Evolutionary conservation across 2,888 invertebrate species (phyloP), one percentile per base, ranked within the genome.

Genomic region (Sepioteuthis lessoniana): DNA sequence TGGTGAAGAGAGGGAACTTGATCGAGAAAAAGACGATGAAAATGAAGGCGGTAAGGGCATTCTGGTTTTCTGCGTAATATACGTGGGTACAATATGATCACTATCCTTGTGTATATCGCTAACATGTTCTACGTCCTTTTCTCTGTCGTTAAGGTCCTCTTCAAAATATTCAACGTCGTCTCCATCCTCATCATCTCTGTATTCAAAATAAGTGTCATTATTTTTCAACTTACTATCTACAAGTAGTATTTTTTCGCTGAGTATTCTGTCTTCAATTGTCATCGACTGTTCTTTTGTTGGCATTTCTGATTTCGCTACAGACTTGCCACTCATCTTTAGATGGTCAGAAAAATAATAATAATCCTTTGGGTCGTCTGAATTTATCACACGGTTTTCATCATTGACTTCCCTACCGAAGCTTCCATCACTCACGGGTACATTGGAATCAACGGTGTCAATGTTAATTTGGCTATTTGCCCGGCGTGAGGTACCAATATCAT

Each of bases 141-240:
- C 91, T 31, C 31, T 8, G 4, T 90, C 7, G 31, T 28, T n/a
- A 90, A 7, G 7, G 46, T 28, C 28, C 28, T 38, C 42, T 10
- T n/a, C 46, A 25, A 42, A n/a, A 92, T 92, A 42, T 31, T 92
- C 42, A 92, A 16, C 47, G 28, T 31, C 92, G 5, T 92, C 31
- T 19, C 47, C 42, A 92, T 42, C 28, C n/a, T 42, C 92, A 92
- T 31, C 92, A 92, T 92, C 42, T n/a, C 35, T 47, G 47, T 92
- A 42, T 47, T 92, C 92, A 92, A 42, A 47, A 92, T 76, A 76
- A n/a, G n/a, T 76, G 35, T 76, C 76, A 76, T 76, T 76, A 13
- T n/a, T 76, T 76, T 76, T 76, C n/a, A 76, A 10, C 13, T 76
- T 76, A 35, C 76, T 76, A 76, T 76, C n/a, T n/a, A 76, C 76